Evolutionary conservation across 2,888 invertebrate species (phyloP).

Genomic region (Cantharis rustica): DNA sequence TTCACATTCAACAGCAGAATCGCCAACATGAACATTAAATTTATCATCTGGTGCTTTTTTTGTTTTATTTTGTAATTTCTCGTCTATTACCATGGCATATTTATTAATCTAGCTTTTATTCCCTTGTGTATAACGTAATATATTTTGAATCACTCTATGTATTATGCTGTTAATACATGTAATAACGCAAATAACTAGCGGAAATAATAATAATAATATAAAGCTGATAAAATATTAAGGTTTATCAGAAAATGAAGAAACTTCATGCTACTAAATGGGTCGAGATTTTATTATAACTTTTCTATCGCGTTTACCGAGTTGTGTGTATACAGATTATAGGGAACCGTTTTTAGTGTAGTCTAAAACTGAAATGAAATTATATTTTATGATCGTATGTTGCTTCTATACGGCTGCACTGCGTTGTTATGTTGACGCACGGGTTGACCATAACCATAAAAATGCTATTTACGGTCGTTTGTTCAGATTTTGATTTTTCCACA

Average conservation of each 20-base stretch:
- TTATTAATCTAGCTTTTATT: neutral
- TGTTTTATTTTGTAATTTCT: neutral
- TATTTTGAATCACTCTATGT: neutral
- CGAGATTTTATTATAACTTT: neutral
- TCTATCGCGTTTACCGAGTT: neutral
- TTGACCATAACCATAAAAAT: constrained; percentile 38
- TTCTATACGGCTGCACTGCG: constrained; percentile 27
- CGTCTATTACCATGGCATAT: neutral
- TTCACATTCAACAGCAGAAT: neutral
- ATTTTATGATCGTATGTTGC: constrained; percentile 35
- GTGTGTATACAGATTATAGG: constrained; percentile 32
- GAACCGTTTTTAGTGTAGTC: constrained; percentile 38
- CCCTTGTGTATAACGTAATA: neutral
- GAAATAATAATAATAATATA: neutral
- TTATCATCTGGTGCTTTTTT: neutral
- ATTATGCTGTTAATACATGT: neutral
- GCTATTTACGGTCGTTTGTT: constrained; percentile 33
- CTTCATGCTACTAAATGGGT: neutral
- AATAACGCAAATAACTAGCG: neutral
- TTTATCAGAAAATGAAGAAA: neutral
- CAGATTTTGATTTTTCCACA: constrained; percentile 32
- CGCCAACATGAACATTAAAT: neutral
- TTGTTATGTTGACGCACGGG: constrained; percentile 32
- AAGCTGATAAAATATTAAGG: neutral
- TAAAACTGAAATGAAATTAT: constrained; percentile 41